Conservation (phyloP, 2,113 vertebrate species). For the Percina caprodes region DNA sequence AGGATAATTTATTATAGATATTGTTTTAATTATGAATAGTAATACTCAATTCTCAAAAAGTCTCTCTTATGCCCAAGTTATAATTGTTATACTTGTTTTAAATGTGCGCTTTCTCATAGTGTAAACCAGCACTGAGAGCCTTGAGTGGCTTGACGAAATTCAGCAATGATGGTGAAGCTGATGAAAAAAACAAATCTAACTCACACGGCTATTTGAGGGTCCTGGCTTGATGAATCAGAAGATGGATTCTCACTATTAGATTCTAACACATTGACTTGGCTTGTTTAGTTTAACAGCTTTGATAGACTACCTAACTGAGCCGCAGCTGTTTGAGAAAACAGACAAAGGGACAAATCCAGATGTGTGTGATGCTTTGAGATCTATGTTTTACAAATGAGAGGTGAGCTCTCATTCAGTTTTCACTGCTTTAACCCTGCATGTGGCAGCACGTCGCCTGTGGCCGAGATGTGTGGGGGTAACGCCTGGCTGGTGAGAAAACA, state of each 20-base stretch:
- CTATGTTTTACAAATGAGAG: background rate
- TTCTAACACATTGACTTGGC: background rate
- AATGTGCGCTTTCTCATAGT: background rate
- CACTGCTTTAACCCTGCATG: background rate
- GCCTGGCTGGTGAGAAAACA: background rate
- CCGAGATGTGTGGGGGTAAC: background rate
- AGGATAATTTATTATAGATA: background rate
- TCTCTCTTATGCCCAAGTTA: background rate
- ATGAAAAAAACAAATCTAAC: background rate
- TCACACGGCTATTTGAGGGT: background rate
- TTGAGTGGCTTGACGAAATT: no score
- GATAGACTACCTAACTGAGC: background rate
- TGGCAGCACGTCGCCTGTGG: background rate
- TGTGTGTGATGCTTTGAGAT: background rate
- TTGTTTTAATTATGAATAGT: background rate
- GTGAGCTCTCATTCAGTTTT: no score
- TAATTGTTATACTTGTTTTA: background rate
- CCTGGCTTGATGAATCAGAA: background rate
- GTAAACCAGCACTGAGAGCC: background rate
- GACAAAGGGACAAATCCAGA: background rate
- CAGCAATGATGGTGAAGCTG: background rate
- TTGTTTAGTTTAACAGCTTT: background rate
- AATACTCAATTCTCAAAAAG: background rate
- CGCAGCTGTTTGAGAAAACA: background rate
- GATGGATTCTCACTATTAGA: background rate